Percentiles rank a stretch among this genome's conserved stretches.
phyloP scores from a whole-genome alignment of 2,113 vertebrate species.

The Mesembrinibis cayennensis region DNA sequence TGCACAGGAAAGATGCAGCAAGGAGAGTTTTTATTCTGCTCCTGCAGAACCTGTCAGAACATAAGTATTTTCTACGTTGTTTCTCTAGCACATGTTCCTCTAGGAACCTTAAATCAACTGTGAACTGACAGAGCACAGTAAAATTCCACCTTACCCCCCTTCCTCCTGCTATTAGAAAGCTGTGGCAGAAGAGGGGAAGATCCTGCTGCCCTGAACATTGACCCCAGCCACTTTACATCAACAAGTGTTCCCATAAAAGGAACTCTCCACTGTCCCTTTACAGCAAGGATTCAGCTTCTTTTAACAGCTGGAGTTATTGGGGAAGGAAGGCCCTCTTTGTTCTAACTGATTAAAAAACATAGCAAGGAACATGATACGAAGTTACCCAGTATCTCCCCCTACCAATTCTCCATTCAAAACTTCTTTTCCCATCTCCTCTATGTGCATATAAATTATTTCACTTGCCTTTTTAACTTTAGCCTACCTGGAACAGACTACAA shows the following conservation, averaged over 20 bases:
- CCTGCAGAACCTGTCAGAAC: slow-evolving; percentile 27
- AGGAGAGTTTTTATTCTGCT: not conserved
- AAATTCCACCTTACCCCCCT: not conserved
- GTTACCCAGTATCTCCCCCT: not conserved
- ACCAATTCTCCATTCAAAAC: not conserved
- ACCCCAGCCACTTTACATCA: not conserved
- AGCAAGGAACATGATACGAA: not conserved
- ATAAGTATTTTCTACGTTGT: not conserved
- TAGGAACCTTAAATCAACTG: slow-evolving; percentile 39
- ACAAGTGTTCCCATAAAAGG: slow-evolving; percentile 4
- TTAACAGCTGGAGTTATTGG: not conserved
- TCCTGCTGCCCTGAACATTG: not conserved
- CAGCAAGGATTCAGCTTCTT: not conserved
- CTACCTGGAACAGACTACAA: not conserved
- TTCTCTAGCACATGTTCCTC: not conserved
- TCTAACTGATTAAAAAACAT: not conserved
- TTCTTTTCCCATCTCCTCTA: not conserved
- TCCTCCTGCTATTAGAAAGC: not conserved
- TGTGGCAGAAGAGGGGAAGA: not conserved
- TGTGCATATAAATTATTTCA: not conserved
- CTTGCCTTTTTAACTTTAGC: not conserved
- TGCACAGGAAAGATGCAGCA: not conserved
- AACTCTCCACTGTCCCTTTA: not conserved
- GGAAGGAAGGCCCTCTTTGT: not conserved
- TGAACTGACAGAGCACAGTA: not conserved